Base-by-base conservation (phyloP, 2,113 vertebrate species). In the Callionymus lyra region DNA sequence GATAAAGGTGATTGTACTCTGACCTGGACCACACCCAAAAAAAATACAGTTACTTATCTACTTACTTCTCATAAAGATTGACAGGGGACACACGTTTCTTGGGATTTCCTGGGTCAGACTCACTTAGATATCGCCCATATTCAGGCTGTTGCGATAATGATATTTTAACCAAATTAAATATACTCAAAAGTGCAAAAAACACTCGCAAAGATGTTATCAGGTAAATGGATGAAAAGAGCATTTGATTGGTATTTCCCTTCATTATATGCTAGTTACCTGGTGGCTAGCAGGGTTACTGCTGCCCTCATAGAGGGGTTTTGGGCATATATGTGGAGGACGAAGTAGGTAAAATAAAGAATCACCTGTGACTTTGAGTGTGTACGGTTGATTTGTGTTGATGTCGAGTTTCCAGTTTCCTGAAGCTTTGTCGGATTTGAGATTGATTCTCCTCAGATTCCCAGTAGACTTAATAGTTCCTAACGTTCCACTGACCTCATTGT, bases 351-450 rank as follows among this genome's bases (percentile, higher is more conserved):
- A 34, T 34, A 2, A 6, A 35, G 6, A 42, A 56, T 71, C 32
- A 86, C 84, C 83, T 61, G 72, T 82, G 35, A 85, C 55, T 77
- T 82, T 86, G 17, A 86, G 34, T 15, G 78, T 79, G 50, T 82
- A 85, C 17, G 77, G 38, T n/a, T 49, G 21, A 2, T 4, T 51
- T 13, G 74, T 68, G 6, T 34, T 44, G 12, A 84, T 73, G 35
- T 37, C 41, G 43, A 86, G 71, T 34, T 60, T 1, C 84, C 84
- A 86, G 11, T 6, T 32, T 43, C 83, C 83, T 2, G 17, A 6
- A 18, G 63, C 31, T 1, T 39, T 62, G 17, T 63, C 47, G 43
- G 16, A 4, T 1, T 67, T 56, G 6, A 85, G 47, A 21, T 16
- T 41, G 44, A 83, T 43, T 53, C 78, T 75, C 34, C 39, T 4